Conservation (phyloP, 2,797 vertebrate species). For the Linurgus olivaceus region DNA sequence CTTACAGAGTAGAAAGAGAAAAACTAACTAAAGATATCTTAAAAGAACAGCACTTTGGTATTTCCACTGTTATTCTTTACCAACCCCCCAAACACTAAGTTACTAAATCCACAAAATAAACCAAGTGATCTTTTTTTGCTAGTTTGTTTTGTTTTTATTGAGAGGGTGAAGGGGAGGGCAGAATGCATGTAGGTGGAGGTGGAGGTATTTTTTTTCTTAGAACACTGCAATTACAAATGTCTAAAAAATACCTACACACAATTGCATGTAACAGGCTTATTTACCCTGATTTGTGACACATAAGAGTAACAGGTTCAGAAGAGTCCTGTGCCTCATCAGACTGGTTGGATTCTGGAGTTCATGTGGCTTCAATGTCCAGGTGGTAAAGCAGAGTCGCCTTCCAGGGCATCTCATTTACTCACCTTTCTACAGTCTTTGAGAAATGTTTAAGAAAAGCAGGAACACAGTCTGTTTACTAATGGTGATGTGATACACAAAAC, state of each 20-base stretch:
- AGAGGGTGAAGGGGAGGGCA: rapidly evolving
- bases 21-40: not conserved
- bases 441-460: not conserved
- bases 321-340: not conserved
- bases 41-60: not conserved
- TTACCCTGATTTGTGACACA: not conserved
- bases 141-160: not conserved
- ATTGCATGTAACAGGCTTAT: not conserved
- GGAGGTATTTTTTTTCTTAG: not conserved
- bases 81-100: not conserved
- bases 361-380: not conserved
- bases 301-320: not conserved
- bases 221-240: not conserved
- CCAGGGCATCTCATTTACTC: not conserved
- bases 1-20: not conserved
- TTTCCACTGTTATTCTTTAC: not conserved
- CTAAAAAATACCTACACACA: not conserved
- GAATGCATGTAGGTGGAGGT: not conserved
- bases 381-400: not conserved
- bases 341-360: not conserved
- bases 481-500: not conserved
- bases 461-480: not conserved
- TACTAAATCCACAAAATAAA: not conserved
- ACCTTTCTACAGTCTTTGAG: not conserved
- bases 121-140: rapidly evolving